These are phyloP conservation scores for Mormyrus lacerda DNA, from an alignment of 2,113 vertebrate genomes.

Conservation along the genomic window DNA sequence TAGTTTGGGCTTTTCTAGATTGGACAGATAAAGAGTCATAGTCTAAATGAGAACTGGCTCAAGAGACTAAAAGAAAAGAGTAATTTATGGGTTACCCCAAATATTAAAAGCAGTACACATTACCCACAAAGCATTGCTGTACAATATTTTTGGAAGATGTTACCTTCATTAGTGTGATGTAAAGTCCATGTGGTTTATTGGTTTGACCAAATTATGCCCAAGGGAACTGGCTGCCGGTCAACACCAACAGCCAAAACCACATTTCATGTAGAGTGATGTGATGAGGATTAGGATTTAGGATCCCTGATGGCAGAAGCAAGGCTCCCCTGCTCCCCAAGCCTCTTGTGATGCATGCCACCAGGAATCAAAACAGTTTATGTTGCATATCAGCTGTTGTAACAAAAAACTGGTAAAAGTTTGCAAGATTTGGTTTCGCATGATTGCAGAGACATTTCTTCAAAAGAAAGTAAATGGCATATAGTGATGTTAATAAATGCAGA, in stretches of 20 bases:
- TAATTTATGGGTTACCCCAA: background rate
- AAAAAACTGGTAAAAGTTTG: background rate
- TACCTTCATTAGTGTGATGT: background rate
- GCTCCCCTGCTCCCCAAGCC: background rate
- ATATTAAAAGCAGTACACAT: background rate
- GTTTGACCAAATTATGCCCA: background rate
- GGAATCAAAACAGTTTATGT: background rate
- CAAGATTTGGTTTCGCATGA: background rate
- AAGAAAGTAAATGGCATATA: background rate
- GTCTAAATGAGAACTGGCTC: background rate
- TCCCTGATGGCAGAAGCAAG: background rate
- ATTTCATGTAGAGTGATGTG: background rate
- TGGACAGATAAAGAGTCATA: background rate
- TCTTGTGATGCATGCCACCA: background rate
- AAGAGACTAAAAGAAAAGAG: background rate
- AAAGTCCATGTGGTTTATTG: background rate
- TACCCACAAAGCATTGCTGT: background rate
- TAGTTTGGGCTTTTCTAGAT: background rate
- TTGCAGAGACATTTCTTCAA: background rate
- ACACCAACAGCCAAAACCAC: background rate
- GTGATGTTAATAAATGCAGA: background rate
- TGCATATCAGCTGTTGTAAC: background rate
- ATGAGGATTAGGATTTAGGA: background rate
- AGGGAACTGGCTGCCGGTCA: background rate
- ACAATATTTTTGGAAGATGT: background rate